These are phyloP conservation scores for Phylloscopus whistleri DNA, from an alignment of 2,113 vertebrate genomes.

Conservation along the genomic window DNA sequence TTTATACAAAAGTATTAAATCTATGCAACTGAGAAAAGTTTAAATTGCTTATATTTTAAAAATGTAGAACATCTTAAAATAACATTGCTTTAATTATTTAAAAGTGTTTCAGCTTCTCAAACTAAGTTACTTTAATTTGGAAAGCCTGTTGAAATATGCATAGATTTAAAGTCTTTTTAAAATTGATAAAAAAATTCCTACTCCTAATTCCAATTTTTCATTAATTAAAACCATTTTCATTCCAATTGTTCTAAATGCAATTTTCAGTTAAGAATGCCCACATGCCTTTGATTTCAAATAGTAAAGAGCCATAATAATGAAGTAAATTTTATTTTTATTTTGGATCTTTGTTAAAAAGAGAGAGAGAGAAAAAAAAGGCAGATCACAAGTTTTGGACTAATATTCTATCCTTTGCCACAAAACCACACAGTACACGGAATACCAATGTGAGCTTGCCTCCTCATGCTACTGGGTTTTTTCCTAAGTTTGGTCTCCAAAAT, in stretches of 20 bases:
- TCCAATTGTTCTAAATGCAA: not conserved
- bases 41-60: not conserved
- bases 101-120: not conserved
- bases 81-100: conserved; percentile 47
- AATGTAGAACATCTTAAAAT: conserved; percentile 36
- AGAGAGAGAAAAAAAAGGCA: not conserved
- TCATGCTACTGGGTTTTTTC: not conserved
- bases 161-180: not conserved
- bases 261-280: not conserved
- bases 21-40: conserved; percentile 26
- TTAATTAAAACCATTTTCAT: conserved; percentile 50
- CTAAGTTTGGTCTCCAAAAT: not conserved
- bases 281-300: not conserved
- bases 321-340: not conserved
- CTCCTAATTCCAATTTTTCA: not conserved
- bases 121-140: conserved; percentile 23
- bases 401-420: not conserved
- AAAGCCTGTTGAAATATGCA: conserved; percentile 11
- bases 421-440: not conserved
- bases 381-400: not conserved
- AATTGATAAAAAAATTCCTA: not conserved
- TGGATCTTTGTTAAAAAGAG: not conserved
- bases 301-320: not conserved
- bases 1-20: conserved; percentile 5
- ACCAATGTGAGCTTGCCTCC: not conserved